These are phyloP conservation scores for Ispidina picta DNA, from an alignment of 2,797 vertebrate species.

Conservation along the genomic window DNA sequence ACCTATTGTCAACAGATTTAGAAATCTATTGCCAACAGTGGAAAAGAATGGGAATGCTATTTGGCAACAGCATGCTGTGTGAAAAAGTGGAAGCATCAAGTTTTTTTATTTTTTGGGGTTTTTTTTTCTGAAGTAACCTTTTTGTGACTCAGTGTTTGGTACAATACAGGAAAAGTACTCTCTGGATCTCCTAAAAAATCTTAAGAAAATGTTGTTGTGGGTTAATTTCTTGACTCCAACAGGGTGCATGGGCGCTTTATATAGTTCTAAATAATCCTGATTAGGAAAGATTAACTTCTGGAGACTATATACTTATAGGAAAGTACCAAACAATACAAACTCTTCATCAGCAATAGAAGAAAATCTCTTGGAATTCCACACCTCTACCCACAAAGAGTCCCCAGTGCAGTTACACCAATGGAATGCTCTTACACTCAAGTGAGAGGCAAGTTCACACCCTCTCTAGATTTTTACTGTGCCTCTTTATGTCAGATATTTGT, in stretches of 20 bases:
- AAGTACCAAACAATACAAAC: neutral
- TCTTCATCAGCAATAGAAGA: neutral
- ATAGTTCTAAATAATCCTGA: neutral
- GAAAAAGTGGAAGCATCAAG: neutral
- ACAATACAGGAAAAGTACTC: neutral
- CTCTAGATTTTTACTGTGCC: accelerated
- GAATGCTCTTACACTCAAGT: neutral
- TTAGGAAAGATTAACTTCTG: neutral
- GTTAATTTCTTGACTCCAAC: neutral
- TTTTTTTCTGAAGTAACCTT: neutral
- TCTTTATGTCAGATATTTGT: neutral
- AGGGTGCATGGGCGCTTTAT: neutral
- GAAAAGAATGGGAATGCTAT: neutral
- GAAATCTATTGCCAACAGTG: neutral
- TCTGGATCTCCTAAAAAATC: neutral
- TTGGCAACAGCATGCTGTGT: neutral
- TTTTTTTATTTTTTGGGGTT: neutral
- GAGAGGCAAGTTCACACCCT: neutral
- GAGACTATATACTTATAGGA: neutral
- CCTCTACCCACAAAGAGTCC: neutral
- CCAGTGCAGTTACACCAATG: neutral
- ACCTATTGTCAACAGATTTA: neutral
- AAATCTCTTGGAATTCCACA: neutral
- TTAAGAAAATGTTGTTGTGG: neutral
- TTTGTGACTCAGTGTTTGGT: neutral